A percentile compares a stretch with the other conserved stretches of the same genome.
phyloP scores from a whole-genome alignment of 2,797 vertebrate species.

The Mastacembelus armatus region DNA sequence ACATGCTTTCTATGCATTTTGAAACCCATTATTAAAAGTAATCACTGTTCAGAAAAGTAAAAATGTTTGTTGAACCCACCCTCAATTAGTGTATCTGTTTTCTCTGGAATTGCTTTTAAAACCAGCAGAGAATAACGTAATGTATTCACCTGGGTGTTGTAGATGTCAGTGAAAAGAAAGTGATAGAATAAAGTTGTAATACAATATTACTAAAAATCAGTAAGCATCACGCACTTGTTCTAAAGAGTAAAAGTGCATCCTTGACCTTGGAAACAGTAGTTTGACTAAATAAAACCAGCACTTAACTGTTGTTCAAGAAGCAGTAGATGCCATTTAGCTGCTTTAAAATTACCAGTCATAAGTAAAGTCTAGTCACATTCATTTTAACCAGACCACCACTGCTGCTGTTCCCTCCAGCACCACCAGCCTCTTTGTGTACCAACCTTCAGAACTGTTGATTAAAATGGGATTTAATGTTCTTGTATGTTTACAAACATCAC shows the following conservation, averaged over 20 bases:
- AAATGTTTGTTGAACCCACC: constrained; percentile 6
- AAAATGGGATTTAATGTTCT: too few species aligned
- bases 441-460: neutral
- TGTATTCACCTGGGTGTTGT: neutral
- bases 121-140: neutral
- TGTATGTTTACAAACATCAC: neutral
- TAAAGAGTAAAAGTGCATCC: neutral
- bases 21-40: too few species aligned
- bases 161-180: neutral
- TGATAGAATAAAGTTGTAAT: neutral
- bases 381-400: neutral
- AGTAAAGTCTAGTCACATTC: neutral
- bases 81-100: neutral
- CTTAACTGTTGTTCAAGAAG: neutral
- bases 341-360: neutral
- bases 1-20: too few species aligned
- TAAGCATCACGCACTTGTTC: neutral
- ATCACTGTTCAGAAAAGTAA: too few species aligned
- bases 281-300: neutral
- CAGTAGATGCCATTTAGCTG: too few species aligned
- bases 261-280: neutral
- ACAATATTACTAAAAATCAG: neutral
- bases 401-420: neutral
- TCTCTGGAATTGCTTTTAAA: neutral
- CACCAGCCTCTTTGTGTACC: neutral